Evolutionary conservation across 2,888 invertebrate genomes (phyloP).

Genomic region (Falcaria lacertinaria): DNA sequence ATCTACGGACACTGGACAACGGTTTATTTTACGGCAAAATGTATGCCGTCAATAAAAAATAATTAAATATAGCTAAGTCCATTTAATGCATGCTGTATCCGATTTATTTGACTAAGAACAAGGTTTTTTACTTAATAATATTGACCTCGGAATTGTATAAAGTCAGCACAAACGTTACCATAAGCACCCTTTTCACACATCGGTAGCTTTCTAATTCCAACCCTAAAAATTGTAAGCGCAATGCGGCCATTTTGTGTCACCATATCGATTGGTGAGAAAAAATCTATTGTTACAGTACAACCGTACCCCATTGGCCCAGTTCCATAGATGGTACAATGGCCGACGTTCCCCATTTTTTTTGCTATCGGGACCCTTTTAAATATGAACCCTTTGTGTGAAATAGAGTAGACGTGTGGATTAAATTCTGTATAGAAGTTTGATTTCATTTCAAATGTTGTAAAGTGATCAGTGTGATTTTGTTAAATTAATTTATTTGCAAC

Average conservation of each 20-base stretch:
- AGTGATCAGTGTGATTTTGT: not conserved
- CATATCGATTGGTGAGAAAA: slow-evolving; percentile 74
- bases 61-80: no score
- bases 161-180: slow-evolving; percentile 2
- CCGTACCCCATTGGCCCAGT: slow-evolving; percentile 73
- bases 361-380: slow-evolving; percentile 46
- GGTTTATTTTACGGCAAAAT: no score
- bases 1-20: no score
- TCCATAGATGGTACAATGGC: slow-evolving; percentile 68
- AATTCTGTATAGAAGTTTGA: slow-evolving; percentile 10
- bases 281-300: slow-evolving; percentile 62
- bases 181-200: slow-evolving; percentile 8
- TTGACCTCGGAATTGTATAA: no score
- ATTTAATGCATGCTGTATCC: no score
- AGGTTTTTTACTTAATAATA: no score
- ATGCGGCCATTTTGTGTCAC: slow-evolving; percentile 69
- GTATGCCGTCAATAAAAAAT: no score
- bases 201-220: slow-evolving; percentile 18
- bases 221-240: slow-evolving; percentile 27
- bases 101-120: no score
- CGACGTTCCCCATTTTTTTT: slow-evolving; percentile 67
- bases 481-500: no score
- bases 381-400: slow-evolving; percentile 48
- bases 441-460: not conserved
- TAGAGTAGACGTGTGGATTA: slow-evolving; percentile 32